Evolutionary conservation across 92 coral and sea anemone genomes (phyloP).

Genomic region (Porites cylindrica): DNA sequence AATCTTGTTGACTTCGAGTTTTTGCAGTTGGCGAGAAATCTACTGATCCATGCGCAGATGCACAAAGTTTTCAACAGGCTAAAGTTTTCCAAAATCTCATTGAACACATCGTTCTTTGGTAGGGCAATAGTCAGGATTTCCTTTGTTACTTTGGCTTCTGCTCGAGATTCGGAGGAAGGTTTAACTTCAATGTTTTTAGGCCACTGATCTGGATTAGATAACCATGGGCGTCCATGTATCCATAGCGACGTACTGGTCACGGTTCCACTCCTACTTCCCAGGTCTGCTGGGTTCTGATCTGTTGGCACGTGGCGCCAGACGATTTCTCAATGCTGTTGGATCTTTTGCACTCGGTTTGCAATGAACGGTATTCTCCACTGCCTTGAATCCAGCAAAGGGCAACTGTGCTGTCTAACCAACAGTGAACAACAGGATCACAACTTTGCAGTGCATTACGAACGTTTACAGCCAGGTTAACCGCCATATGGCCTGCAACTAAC

Average conservation of each 20-base stretch:
- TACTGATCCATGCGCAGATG: conserved; percentile 1
- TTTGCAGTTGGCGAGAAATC: background rate
- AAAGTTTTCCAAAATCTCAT: background rate
- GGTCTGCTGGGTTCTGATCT: conserved; percentile 55
- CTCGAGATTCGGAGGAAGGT: background rate
- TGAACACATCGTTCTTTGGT: background rate
- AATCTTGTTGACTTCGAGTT: conserved; percentile 19
- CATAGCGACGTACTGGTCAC: conserved; percentile 41
- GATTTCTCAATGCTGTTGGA: conserved; percentile 23
- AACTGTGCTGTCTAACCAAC: conserved; percentile 50
- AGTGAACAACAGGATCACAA: background rate
- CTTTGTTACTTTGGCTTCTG: conserved; percentile 18
- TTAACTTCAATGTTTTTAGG: conserved; percentile 12
- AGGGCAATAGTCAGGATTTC: conserved; percentile 10
- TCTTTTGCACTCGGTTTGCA: conserved; percentile 36
- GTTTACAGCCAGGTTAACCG: conserved; percentile 50
- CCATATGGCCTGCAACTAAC: conserved; percentile 65
- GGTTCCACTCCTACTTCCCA: conserved; percentile 52
- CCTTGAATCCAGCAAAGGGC: conserved; percentile 46
- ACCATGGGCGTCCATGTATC: conserved; percentile 64
- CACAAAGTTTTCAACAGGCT: background rate
- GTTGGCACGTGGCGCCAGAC: conserved; percentile 61
- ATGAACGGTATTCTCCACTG: conserved; percentile 50
- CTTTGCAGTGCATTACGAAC: conserved; percentile 21
- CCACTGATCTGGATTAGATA: conserved; percentile 51